Evolutionary conservation across 53 echinoderm and acorn worm genomes (phyloP).

Genomic region (Echinometra lucunter): DNA sequence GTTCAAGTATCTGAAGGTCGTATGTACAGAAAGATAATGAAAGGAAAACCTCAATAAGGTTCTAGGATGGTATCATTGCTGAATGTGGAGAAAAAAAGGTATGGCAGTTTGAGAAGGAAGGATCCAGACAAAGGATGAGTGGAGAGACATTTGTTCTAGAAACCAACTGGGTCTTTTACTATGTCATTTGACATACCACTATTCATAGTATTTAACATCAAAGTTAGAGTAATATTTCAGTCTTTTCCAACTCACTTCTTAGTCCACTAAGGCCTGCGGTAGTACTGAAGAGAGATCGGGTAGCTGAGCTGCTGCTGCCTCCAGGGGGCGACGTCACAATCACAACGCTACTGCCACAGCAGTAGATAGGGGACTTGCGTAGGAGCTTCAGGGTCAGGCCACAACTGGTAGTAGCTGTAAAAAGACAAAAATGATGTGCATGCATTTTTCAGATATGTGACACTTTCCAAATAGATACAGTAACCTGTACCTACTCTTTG

Average conservation of each 20-base stretch:
- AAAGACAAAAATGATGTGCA: not conserved
- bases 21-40: no score
- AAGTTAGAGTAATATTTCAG: not conserved
- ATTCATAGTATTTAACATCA: not conserved
- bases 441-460: no score
- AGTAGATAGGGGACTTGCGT: constrained; percentile 88
- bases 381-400: constrained; percentile 88
- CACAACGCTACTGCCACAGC: constrained; percentile 86
- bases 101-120: no score
- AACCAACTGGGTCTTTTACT: no score
- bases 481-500: no score
- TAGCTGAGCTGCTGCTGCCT: constrained; percentile 75
- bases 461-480: no score
- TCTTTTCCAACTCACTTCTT: constrained; percentile 76
- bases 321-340: constrained; percentile 89
- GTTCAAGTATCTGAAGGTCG: no score
- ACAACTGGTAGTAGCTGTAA: constrained; percentile 86
- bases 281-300: constrained; percentile 84
- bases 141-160: no score
- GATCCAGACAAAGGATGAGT: no score
- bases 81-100: no score
- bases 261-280: constrained; percentile 80
- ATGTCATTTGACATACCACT: not conserved
- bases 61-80: no score
- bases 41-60: no score